phyloP scores from a whole-genome alignment of 2,113 vertebrate species.

The Uropsilus gracilis region DNA sequence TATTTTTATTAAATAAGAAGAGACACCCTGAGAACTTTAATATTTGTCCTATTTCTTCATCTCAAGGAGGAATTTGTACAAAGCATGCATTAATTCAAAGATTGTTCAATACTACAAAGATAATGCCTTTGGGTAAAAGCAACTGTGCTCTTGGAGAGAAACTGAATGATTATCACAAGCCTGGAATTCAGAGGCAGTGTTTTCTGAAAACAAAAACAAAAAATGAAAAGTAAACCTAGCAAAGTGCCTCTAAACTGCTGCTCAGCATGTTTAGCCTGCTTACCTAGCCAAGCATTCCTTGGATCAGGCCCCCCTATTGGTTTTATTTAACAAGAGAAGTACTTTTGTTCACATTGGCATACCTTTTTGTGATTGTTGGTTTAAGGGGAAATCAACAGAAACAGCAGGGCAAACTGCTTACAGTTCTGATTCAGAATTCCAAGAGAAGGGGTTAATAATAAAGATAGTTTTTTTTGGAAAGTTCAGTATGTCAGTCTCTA shows the following conservation, averaged over 20 bases:
- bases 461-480: background rate
- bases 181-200: constrained; percentile 37
- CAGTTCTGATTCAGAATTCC: background rate
- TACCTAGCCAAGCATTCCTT: background rate
- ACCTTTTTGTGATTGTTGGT: background rate
- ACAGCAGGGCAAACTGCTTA: background rate
- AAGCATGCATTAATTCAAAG: background rate
- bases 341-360: background rate
- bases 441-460: background rate
- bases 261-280: background rate
- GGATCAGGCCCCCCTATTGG: background rate
- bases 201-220: constrained; percentile 31
- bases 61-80: background rate
- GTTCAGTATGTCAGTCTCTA: background rate
- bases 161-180: background rate
- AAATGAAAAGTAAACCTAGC: background rate
- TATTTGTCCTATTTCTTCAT: background rate
- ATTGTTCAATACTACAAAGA: constrained; percentile 36
- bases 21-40: background rate
- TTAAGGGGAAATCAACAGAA: constrained; percentile 51
- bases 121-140: background rate
- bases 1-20: background rate
- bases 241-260: constrained; percentile 25
- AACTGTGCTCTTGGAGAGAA: constrained; percentile 31
- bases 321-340: constrained; percentile 43